These are phyloP conservation scores for Sesia apiformis DNA, from an alignment of 2,888 invertebrate genomes.

Conservation along the genomic window DNA sequence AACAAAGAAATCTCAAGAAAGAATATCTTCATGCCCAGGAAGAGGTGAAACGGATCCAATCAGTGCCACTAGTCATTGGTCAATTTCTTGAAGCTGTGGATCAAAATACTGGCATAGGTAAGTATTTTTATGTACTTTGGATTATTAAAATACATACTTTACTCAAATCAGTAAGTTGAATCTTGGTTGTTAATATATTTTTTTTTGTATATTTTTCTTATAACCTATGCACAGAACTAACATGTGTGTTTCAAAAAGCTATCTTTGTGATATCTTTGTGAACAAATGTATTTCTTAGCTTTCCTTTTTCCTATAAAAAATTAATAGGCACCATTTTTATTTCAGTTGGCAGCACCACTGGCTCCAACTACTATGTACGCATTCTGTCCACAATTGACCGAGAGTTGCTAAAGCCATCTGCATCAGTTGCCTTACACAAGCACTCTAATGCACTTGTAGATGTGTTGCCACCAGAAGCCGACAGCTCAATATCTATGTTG, in stretches of 20 bases:
- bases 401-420: constrained; percentile 97
- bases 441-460: constrained; percentile 99
- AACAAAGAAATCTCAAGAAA: constrained; percentile 98
- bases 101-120: constrained; percentile 96
- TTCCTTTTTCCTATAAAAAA: background rate
- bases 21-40: constrained; percentile 99
- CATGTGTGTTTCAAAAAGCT: too few relatives aligned
- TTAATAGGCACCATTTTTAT: constrained; percentile 2
- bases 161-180: too few relatives aligned
- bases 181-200: background rate
- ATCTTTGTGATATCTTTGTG: constrained; percentile 1
- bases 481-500: constrained; percentile 99
- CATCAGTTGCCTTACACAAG: constrained; percentile 98
- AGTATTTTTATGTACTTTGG: background rate
- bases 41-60: constrained; percentile 98
- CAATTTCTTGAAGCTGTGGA: constrained; percentile 99
- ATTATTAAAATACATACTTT: background rate
- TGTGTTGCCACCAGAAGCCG: constrained; percentile 98
- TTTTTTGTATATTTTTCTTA: too few relatives aligned
- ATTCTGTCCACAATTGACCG: constrained; percentile 98
- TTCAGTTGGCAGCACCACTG: constrained; percentile 96
- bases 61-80: constrained; percentile 98
- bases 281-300: too few relatives aligned
- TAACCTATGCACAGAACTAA: too few relatives aligned
- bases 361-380: constrained; percentile 99